Conservation (phyloP, 2,888 invertebrate genomes). For the Netelia melanura region DNA sequence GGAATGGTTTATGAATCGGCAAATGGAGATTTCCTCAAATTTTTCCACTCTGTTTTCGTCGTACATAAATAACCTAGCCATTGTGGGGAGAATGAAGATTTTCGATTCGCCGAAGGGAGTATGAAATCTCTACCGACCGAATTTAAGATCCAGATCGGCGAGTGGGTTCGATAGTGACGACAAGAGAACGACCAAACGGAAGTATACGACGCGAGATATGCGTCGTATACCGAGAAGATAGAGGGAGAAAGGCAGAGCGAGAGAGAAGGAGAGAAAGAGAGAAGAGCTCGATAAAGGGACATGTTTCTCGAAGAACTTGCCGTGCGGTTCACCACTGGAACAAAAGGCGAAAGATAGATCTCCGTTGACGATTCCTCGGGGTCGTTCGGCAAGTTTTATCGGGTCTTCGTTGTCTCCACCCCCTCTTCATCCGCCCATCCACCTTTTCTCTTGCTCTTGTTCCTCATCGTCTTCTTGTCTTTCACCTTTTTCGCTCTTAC, state of each 20-base stretch:
- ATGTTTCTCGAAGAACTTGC: constrained; percentile 58
- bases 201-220: constrained; percentile 23
- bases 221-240: neutral
- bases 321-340: constrained; percentile 39
- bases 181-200: constrained; percentile 22
- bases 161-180: constrained; percentile 48
- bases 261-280: constrained; percentile 18
- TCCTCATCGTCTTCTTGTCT: neutral
- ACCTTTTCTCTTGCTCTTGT: constrained; percentile 1
- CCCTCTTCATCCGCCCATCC: constrained; percentile 16
- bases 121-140: constrained; percentile 51
- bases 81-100: neutral
- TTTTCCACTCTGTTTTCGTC: neutral
- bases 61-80: neutral
- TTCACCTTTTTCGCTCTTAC: constrained; percentile 1
- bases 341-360: constrained; percentile 61
- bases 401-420: constrained; percentile 50
- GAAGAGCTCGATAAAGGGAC: constrained; percentile 55
- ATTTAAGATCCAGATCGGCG: constrained; percentile 41
- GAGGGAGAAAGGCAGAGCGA: constrained; percentile 16
- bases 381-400: constrained; percentile 65
- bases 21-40: neutral
- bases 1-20: neutral
- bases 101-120: constrained; percentile 18
- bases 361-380: constrained; percentile 18